Conservation (phyloP, 53 echinoderm and acorn worm species). For the Paracentrotus lividus region DNA sequence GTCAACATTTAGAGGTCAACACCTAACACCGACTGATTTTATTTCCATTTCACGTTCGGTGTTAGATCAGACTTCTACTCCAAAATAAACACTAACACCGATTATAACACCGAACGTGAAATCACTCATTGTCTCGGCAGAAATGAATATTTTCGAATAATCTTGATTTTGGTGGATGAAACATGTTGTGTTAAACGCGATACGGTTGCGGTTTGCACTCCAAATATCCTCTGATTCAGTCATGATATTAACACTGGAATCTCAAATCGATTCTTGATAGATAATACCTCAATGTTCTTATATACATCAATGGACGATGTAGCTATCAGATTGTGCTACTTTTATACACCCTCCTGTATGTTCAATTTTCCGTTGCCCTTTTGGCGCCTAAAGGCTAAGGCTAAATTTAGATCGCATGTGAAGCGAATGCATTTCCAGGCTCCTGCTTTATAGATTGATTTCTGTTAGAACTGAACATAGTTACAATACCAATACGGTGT, state of each 20-base stretch:
- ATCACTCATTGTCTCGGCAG: too few species aligned
- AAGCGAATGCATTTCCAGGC: background rate
- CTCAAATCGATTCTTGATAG: background rate
- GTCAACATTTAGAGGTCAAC: too few species aligned
- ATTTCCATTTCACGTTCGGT: too few species aligned
- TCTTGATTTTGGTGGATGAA: background rate
- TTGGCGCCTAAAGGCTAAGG: background rate
- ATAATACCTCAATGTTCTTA: background rate
- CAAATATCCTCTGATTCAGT: background rate
- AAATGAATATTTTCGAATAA: background rate
- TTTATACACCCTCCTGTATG: background rate
- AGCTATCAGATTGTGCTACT: background rate
- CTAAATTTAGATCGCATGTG: background rate
- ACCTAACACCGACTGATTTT: too few species aligned
- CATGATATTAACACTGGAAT: background rate
- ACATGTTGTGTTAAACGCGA: conserved; percentile 12
- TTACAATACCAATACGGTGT: background rate
- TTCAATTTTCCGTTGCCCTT: background rate
- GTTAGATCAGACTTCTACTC: too few species aligned
- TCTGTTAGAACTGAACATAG: background rate
- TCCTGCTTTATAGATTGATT: conserved; percentile 7
- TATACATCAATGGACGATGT: background rate
- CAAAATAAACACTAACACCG: too few species aligned
- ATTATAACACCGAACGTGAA: too few species aligned
- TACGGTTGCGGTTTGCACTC: background rate